phyloP scores from a whole-genome alignment of 2,113 vertebrate genomes.

The Syngnathus floridae region DNA sequence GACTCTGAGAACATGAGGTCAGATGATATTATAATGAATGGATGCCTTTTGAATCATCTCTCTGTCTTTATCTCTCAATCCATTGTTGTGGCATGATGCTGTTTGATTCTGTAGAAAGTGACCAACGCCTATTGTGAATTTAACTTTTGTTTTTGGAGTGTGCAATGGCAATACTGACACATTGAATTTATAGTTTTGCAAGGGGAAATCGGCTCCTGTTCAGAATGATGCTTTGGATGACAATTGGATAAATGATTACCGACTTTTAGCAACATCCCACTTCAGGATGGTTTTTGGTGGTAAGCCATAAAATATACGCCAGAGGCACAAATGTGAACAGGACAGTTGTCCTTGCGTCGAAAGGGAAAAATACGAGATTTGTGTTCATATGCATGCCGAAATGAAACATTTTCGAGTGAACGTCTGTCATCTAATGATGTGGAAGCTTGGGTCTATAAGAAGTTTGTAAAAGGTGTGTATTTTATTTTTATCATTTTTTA shows the following conservation, averaged over 20 bases:
- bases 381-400: conserved; percentile 71
- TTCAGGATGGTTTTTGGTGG: conserved; percentile 5
- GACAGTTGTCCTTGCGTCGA: conserved; percentile 42
- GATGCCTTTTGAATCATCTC: conserved; percentile 52
- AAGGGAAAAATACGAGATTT: conserved; percentile 54
- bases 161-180: conserved; percentile 59
- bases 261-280: conserved; percentile 28
- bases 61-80: conserved; percentile 35
- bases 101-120: conserved; percentile 66
- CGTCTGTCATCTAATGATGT: conserved; percentile 62
- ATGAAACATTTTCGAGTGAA: conserved; percentile 65
- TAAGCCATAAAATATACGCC: conserved; percentile 66
- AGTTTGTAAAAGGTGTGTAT: conserved; percentile 77
- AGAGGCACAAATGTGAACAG: conserved; percentile 59
- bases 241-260: conserved; percentile 37
- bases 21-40: conserved; percentile 51
- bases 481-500: conserved; percentile 76
- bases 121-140: conserved; percentile 59
- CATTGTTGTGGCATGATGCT: conserved; percentile 70
- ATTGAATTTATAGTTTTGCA: conserved; percentile 41
- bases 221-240: conserved; percentile 22
- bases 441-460: conserved; percentile 59
- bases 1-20: conserved; percentile 55
- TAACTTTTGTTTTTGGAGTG: conserved; percentile 53
- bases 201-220: conserved; percentile 33